A percentile compares a stretch with the other conserved stretches of the same genome.
These are phyloP conservation scores for Zapornia atra DNA, from an alignment of 2,113 vertebrate genomes.

Conservation along the genomic window DNA sequence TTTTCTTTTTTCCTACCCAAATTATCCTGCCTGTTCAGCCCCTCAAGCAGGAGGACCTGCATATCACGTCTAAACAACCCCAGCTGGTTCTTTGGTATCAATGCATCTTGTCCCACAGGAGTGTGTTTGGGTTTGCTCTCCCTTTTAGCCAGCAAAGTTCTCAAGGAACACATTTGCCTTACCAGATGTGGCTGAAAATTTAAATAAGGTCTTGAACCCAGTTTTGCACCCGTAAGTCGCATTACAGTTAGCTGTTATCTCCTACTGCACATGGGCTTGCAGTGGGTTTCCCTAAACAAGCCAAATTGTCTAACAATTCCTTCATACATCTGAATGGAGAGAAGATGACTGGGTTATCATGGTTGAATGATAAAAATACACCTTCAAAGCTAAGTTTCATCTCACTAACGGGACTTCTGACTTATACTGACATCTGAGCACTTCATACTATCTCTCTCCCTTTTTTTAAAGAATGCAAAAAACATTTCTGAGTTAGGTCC, in stretches of 20 bases:
- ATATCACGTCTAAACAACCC: rapidly evolving
- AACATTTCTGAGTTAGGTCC: background rate
- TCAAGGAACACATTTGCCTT: background rate
- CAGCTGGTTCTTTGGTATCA: background rate
- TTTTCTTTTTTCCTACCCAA: background rate
- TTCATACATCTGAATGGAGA: background rate
- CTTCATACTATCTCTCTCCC: no score
- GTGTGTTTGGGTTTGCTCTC: rapidly evolving
- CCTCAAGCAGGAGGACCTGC: background rate
- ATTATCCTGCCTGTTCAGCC: background rate
- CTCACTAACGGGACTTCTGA: background rate
- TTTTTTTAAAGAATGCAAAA: background rate
- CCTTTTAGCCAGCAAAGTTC: background rate
- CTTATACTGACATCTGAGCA: background rate
- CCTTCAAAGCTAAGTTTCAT: background rate
- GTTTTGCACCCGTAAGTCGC: background rate
- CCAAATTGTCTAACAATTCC: rapidly evolving
- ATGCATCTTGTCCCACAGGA: background rate
- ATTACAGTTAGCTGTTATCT: rapidly evolving
- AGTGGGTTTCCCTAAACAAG: background rate
- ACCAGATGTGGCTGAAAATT: background rate
- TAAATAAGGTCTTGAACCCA: background rate
- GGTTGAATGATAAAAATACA: background rate
- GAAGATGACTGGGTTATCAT: background rate
- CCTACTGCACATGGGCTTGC: background rate